Evolutionary conservation across 2,797 vertebrate species (phyloP), one percentile per base, ranked within the genome.

Genomic region (Dipus sagitta): DNA sequence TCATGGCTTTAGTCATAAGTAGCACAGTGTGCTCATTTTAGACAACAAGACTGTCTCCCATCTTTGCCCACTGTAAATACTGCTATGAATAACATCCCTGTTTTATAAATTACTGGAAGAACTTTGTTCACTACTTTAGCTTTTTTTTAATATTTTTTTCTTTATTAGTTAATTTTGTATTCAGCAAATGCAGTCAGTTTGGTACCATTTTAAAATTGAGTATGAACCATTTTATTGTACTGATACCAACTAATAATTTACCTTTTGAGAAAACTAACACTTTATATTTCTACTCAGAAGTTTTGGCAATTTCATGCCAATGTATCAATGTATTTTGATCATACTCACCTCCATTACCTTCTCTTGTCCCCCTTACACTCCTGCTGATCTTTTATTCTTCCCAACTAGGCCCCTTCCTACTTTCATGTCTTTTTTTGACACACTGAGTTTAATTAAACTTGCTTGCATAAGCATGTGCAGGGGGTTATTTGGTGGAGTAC

Each of bases 1-100:
- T 82, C 82, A 34, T 86, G 54, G 47, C 34, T 95, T 91, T 88
- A 92, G 71, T 78, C n/a, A 20, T 72, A 91, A 82, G 23, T 78
- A 86, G 34, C 20, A 88, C 13, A 95, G 77, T 83, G 76, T 78
- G 65, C 42, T 81, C 85, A 32, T 71, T 83, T 85, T 72, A 88
- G 4, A 88, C 60, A 86, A 88, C 60, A 86, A 70, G 42, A 34
- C n/a, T 85, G 24, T 47, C 58, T 91, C 28, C 60, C 42, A 72
- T 30, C 60, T 72, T 90, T 15, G 24, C 3, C 21, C 78, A 38
- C 70, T 91, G 71, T 42, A 83, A 91, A 81, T 58, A 87, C n/a
- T 80, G 24, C 34, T 79, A 6, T 62, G 74, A 90, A 76, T 94
- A 78, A 86, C 32, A 74, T 80, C 77, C 15, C 75, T 93, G 24